These are phyloP conservation scores for Dendrolimus pini DNA, from an alignment of 2,888 invertebrate genomes.

Conservation along the genomic window DNA sequence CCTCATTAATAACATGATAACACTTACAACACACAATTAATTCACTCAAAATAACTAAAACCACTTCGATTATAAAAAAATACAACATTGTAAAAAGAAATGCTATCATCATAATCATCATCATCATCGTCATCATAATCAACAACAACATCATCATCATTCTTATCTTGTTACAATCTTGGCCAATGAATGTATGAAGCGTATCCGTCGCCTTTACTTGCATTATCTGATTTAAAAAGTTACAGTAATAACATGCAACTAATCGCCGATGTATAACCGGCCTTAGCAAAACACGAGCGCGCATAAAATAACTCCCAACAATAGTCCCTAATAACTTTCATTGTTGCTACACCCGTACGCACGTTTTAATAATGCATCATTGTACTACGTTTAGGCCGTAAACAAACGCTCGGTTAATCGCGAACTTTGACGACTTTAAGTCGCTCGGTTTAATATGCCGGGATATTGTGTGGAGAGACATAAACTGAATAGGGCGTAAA, in stretches of 20 bases:
- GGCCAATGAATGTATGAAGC: no score
- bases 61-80: no score
- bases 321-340: slow-evolving; percentile 60
- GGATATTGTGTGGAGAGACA: neutral
- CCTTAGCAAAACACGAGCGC: slow-evolving; percentile 20
- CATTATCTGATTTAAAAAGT: no score
- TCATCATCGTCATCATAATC: no score
- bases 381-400: slow-evolving; percentile 20
- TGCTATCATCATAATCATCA: no score
- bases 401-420: slow-evolving; percentile 12
- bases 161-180: no score
- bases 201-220: no score
- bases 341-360: slow-evolving; percentile 52
- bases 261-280: slow-evolving; percentile 2
- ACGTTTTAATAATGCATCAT: slow-evolving; percentile 65
- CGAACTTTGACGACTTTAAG: slow-evolving; percentile 2
- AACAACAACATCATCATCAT: no score
- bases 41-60: no score
- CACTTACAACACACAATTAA: no score
- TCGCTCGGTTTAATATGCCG: neutral
- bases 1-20: no score
- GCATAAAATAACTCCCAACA: slow-evolving; percentile 36
- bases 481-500: neutral
- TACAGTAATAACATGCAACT: neutral
- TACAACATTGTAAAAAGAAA: no score